Conservation (phyloP, 2,113 vertebrate species). For the Empidonax alnorum region DNA sequence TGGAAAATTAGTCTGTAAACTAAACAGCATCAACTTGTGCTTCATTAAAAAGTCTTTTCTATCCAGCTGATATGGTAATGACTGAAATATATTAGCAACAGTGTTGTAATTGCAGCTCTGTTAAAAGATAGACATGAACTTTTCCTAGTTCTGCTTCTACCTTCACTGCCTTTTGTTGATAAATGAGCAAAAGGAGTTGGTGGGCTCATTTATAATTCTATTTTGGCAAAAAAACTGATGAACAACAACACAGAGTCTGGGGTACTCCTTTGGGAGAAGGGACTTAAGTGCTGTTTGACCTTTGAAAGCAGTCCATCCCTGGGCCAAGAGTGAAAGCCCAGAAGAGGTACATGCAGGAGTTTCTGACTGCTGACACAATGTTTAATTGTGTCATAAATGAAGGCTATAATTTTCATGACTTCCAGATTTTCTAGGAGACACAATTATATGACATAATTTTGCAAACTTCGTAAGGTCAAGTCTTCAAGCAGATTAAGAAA, state of each 20-base stretch:
- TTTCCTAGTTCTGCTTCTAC: not conserved
- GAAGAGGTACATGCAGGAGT: not conserved
- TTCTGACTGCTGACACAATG: not conserved
- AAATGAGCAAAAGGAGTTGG: not conserved
- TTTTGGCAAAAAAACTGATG: not conserved
- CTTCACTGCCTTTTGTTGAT: not conserved
- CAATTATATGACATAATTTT: not conserved
- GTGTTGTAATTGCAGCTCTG: not conserved
- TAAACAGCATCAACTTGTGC: not conserved
- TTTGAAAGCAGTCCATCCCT: not conserved
- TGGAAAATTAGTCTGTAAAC: constrained; percentile 12
- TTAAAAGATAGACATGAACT: not conserved
- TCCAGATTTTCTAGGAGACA: not conserved
- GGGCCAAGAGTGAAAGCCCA: not conserved
- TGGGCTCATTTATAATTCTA: not conserved
- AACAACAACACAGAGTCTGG: not conserved
- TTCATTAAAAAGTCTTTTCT: constrained; percentile 36
- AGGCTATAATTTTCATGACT: not conserved
- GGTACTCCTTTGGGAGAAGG: not conserved
- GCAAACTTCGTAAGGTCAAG: not conserved
- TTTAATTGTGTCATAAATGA: not conserved
- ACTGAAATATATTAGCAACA: not conserved
- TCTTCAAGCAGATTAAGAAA: not conserved
- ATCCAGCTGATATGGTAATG: not conserved
- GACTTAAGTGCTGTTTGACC: not conserved